A percentile compares a stretch with the other conserved stretches of the same genome.
Evolutionary conservation across 2,797 vertebrate genomes (phyloP).

Genomic region (Enteromius viviparus): DNA sequence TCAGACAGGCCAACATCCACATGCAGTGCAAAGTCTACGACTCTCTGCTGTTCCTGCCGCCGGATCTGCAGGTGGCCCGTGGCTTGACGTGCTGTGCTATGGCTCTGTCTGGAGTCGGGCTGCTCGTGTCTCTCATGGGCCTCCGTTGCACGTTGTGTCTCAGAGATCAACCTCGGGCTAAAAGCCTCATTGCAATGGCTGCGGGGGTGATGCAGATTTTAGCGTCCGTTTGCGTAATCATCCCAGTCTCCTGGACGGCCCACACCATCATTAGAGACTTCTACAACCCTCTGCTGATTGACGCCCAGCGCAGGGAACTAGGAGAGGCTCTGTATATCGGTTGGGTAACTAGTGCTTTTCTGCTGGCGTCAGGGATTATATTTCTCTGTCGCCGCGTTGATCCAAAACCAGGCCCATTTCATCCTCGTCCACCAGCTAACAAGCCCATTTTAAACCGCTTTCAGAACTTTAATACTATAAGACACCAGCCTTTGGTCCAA

Average conservation of each 20-base stretch:
- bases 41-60: slow-evolving; percentile 76
- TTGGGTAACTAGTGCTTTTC: slow-evolving; percentile 72
- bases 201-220: slow-evolving; percentile 83
- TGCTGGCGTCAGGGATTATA: slow-evolving; percentile 75
- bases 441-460: slow-evolving; percentile 60
- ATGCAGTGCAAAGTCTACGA: slow-evolving; percentile 76
- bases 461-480: slow-evolving; percentile 61
- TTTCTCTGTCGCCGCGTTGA: slow-evolving; percentile 75
- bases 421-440: slow-evolving; percentile 55
- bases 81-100: slow-evolving; percentile 85
- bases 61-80: slow-evolving; percentile 79
- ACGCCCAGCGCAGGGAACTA: slow-evolving; percentile 76
- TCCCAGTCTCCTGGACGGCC: slow-evolving; percentile 80
- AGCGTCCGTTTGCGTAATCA: slow-evolving; percentile 78
- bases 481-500: slow-evolving; percentile 50
- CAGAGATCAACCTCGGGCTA: slow-evolving; percentile 49
- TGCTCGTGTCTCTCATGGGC: slow-evolving; percentile 72
- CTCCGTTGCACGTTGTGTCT: slow-evolving; percentile 67
- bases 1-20: slow-evolving; percentile 69
- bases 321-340: slow-evolving; percentile 83
- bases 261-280: slow-evolving; percentile 75
- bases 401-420: slow-evolving; percentile 62
- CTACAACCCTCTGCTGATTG: slow-evolving; percentile 69
- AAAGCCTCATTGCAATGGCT: slow-evolving; percentile 74
- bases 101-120: slow-evolving; percentile 66